phyloP scores from a whole-genome alignment of 2,888 invertebrate species.

The Scaeva pyrastri region DNA sequence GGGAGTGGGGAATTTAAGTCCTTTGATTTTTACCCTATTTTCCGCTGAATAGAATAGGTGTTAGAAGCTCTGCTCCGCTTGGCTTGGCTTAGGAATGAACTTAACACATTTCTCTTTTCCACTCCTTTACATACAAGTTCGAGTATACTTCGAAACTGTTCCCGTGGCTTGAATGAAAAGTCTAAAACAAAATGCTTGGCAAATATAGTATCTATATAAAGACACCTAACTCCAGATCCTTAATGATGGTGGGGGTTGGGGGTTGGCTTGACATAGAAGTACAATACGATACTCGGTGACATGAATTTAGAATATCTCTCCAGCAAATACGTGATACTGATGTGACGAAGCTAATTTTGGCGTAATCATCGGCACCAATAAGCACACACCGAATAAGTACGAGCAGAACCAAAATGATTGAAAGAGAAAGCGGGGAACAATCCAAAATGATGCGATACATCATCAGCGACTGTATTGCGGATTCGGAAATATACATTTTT shows the following conservation, averaged over 20 bases:
- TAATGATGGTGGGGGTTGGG: not conserved
- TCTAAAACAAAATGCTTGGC: slow-evolving; percentile 5
- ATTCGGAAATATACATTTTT: slow-evolving; percentile 9
- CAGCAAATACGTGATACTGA: slow-evolving; percentile 41
- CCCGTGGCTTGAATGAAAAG: not conserved
- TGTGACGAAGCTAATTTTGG: slow-evolving; percentile 62
- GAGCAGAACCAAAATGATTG: not conserved
- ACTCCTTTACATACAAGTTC: not conserved
- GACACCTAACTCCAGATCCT: slow-evolving; percentile 4
- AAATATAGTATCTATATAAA: slow-evolving; percentile 21
- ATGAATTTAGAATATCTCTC: slow-evolving; percentile 31
- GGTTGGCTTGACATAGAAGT: slow-evolving; percentile 17
- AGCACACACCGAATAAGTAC: slow-evolving; percentile 3
- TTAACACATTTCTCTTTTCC: slow-evolving; percentile 28
- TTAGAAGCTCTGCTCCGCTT: not conserved
- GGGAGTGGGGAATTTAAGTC: slow-evolving; percentile 36
- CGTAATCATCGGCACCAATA: slow-evolving; percentile 46
- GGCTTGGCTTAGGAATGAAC: slow-evolving; percentile 4
- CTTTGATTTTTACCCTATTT: slow-evolving; percentile 17
- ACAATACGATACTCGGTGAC: slow-evolving; percentile 3
- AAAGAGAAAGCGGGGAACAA: slow-evolving; percentile 3
- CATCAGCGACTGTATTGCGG: not conserved
- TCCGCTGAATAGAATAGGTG: slow-evolving; percentile 9
- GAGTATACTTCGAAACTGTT: no score
- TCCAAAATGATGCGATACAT: slow-evolving; percentile 1